Evolutionary conservation across 1,140 invertebrate species (phyloP).

Genomic region (Nylanderia fulva): DNA sequence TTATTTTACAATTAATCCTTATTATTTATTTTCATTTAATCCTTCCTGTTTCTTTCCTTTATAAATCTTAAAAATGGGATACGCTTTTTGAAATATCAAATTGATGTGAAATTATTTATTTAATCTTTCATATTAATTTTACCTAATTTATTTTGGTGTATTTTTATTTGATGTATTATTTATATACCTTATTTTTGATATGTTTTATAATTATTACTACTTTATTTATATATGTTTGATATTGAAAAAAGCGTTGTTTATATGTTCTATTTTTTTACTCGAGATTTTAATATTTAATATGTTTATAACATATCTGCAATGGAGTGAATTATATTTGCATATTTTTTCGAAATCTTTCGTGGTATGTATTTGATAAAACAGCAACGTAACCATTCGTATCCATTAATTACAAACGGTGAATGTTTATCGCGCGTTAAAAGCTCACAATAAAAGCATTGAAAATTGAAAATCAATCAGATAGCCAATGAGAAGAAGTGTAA

Average conservation of each 20-base stretch:
- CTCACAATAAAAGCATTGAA: conserved; percentile 5
- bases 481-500: background rate
- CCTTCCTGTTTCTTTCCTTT: too few relatives aligned
- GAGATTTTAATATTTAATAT: background rate
- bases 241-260: background rate
- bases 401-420: conserved; percentile 26
- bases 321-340: background rate
- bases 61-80: too few relatives aligned
- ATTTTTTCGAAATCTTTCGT: background rate
- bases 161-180: background rate
- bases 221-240: too few relatives aligned
- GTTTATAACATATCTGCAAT: background rate
- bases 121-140: conserved; percentile 1
- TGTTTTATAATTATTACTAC: too few relatives aligned
- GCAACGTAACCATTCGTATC: background rate
- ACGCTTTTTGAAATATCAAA: too few relatives aligned
- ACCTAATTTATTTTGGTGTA: background rate
- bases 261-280: background rate
- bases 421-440: conserved; percentile 17
- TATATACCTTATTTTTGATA: too few relatives aligned
- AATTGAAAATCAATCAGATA: background rate
- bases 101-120: background rate
- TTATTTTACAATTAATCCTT: background rate
- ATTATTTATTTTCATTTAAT: background rate
- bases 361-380: background rate